Percentiles rank a stretch among this genome's conserved stretches.
Evolutionary conservation across 2,113 vertebrate species (phyloP).

Genomic region (Felis catus): F.catus_Fca126_mat1.0 CM031419.1:194284001-194284500

Average conservation of each 20-base stretch:
- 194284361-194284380: background rate
- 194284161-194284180: background rate
- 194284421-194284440: background rate
- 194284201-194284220: background rate
- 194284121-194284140: background rate
- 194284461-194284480: background rate
- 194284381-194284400: background rate
- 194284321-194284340: background rate
- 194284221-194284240: background rate
- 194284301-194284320: background rate
- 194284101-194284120: background rate
- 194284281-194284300: background rate
- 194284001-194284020: background rate
- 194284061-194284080: background rate
- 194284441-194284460: background rate
- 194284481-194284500: slow-evolving; percentile 19
- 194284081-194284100: background rate
- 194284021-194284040: background rate
- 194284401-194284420: background rate
- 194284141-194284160: background rate
- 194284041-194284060: background rate
- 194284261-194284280: background rate
- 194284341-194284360: slow-evolving; percentile 14
- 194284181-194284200: slow-evolving; percentile 1
- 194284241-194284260: background rate